These are phyloP conservation scores for Pseudomugil tenellus DNA, from an alignment of 2,797 vertebrate genomes.

Conservation along the genomic window DNA sequence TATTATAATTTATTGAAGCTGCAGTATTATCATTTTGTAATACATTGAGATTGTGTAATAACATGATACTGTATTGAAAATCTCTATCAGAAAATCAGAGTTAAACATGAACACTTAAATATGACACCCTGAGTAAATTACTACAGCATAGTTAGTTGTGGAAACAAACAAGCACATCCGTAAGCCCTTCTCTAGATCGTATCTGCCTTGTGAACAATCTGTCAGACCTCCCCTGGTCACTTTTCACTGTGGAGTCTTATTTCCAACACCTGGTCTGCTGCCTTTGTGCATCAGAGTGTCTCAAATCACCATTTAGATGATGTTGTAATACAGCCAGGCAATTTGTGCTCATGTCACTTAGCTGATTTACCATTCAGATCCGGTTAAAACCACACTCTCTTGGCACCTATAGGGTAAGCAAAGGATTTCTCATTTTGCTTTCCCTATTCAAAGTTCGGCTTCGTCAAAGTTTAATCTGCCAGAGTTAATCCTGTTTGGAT, in stretches of 20 bases:
- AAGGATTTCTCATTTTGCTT: constrained; percentile 18
- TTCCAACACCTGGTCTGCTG: constrained; percentile 49
- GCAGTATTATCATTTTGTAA: too few species aligned
- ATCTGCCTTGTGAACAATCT: constrained; percentile 36
- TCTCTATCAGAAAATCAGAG: too few species aligned
- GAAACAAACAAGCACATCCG: constrained; percentile 43
- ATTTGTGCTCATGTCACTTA: constrained; percentile 41
- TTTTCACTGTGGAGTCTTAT: constrained; percentile 50
- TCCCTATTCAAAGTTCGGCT: constrained; percentile 15
- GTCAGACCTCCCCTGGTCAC: constrained; percentile 41
- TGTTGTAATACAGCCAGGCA: constrained; percentile 18
- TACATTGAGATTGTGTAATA: too few species aligned
- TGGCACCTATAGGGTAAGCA: constrained; percentile 6
- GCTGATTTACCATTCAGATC: constrained; percentile 36
- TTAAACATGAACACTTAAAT: constrained; percentile 13
- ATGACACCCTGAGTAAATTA: constrained; percentile 25
- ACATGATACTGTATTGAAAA: too few species aligned
- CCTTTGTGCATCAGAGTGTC: constrained; percentile 20
- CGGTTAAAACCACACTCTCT: constrained; percentile 12
- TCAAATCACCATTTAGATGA: constrained; percentile 47
- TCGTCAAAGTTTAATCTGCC: constrained; percentile 15
- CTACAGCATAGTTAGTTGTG: constrained; percentile 46
- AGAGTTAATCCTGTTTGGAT: constrained; percentile 18
- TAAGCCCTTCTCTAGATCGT: constrained; percentile 43
- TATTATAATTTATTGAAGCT: too few species aligned